A percentile compares a stretch with the other conserved stretches of the same genome.
Conservation (phyloP, 1,140 invertebrate species). For the Nasonia vitripennis region DNA sequence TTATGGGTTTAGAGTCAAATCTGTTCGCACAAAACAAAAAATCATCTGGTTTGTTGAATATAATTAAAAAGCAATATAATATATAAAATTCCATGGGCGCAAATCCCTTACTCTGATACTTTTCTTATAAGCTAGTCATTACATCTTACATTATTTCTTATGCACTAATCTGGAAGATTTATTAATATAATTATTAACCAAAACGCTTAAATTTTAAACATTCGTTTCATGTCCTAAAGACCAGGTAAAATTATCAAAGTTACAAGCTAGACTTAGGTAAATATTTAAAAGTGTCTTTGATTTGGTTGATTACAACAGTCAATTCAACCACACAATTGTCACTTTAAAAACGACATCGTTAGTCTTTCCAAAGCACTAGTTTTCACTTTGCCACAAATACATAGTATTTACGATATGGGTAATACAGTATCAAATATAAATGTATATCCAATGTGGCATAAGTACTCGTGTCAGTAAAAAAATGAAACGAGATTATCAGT, state of each 20-base stretch:
- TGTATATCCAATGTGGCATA: conserved; percentile 37
- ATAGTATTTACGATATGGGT: conserved; percentile 27
- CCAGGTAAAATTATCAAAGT: conserved; percentile 27
- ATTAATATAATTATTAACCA: conserved; percentile 34
- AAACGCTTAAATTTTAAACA: conserved; percentile 17
- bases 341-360: conserved; percentile 27
- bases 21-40: neutral
- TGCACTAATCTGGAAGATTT: conserved; percentile 42
- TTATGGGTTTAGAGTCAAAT: neutral
- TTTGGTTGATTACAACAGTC: conserved; percentile 24
- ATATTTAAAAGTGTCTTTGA: conserved; percentile 34
- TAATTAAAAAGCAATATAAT: neutral
- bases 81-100: conserved; percentile 23
- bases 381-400: conserved; percentile 44
- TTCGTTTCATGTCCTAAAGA: conserved; percentile 39
- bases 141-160: conserved; percentile 35
- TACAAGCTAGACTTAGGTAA: conserved; percentile 36
- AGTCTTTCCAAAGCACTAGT: conserved; percentile 31
- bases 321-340: conserved; percentile 26
- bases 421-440: conserved; percentile 46
- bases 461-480: conserved; percentile 41
- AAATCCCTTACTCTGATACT: conserved; percentile 24
- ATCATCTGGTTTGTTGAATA: neutral
- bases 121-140: conserved; percentile 42
- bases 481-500: conserved; percentile 48